These are phyloP conservation scores for Umimayanthus chanpuru DNA, from an alignment of 92 coral and sea anemone species.

Conservation along the genomic window DNA sequence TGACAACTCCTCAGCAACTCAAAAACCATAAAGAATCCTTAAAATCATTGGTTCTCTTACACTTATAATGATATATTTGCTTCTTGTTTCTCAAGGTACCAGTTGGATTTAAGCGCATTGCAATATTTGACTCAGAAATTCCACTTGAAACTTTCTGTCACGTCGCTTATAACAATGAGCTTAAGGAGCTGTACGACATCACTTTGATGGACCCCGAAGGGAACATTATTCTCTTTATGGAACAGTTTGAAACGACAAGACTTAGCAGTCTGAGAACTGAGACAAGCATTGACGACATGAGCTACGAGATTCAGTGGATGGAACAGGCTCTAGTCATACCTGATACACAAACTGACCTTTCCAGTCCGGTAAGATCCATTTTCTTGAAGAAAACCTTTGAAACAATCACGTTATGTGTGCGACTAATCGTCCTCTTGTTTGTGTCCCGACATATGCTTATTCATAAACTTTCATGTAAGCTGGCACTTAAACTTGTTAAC, in stretches of 20 bases:
- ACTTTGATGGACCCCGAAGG: conserved; percentile 43
- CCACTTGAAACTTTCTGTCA: conserved; percentile 24
- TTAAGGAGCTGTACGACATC: conserved; percentile 8
- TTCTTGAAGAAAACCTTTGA: too few relatives aligned
- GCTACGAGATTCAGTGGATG: conserved; percentile 47
- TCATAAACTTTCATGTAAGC: too few relatives aligned
- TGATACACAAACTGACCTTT: neutral
- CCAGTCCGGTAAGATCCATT: neutral
- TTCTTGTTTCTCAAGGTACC: conserved; percentile 22
- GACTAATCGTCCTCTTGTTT: too few relatives aligned
- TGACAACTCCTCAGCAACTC: too few relatives aligned
- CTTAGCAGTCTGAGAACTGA: neutral
- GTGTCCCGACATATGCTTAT: too few relatives aligned
- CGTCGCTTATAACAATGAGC: neutral
- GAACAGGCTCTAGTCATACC: neutral
- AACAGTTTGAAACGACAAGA: conserved; percentile 16
- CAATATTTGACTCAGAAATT: neutral
- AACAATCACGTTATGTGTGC: too few relatives aligned
- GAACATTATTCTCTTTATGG: conserved; percentile 32
- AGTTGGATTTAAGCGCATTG: conserved; percentile 31
- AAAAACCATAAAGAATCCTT: too few relatives aligned
- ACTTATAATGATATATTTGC: too few relatives aligned
- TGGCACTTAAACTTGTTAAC: too few relatives aligned
- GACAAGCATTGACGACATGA: conserved; percentile 21
- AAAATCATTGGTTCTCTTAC: too few relatives aligned